These are phyloP conservation scores for Hirundichthys speculiger DNA, from an alignment of 2,113 vertebrate genomes.

Conservation along the genomic window DNA sequence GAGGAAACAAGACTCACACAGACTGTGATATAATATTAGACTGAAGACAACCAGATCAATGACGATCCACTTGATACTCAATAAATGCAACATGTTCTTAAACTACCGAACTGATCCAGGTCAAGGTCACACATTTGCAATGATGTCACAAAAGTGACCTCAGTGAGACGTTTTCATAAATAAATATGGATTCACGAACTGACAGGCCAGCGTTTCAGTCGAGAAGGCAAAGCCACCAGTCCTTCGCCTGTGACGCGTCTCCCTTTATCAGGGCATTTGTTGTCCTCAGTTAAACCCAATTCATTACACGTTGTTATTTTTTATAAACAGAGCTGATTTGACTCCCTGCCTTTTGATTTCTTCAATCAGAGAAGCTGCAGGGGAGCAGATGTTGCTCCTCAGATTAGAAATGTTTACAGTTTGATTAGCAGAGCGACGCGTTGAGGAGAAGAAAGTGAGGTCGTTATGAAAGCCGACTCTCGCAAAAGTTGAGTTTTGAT, in stretches of 20 bases:
- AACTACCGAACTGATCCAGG: slow-evolving; percentile 7
- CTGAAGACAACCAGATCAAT: slow-evolving; percentile 23
- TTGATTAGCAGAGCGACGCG: slow-evolving; percentile 24
- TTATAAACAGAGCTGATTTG: slow-evolving; percentile 12
- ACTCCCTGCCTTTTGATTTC: slow-evolving; percentile 7
- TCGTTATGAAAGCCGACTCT: too few species aligned
- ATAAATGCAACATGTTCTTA: slow-evolving; percentile 17
- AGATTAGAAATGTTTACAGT: slow-evolving; percentile 9
- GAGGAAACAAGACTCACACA: too few species aligned
- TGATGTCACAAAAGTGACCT: neutral
- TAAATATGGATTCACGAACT: neutral
- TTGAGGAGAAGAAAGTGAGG: neutral
- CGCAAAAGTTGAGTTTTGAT: neutral
- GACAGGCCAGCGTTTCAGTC: too few species aligned
- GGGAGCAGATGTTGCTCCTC: slow-evolving; percentile 28
- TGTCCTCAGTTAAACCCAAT: neutral
- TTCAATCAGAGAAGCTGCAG: slow-evolving; percentile 29
- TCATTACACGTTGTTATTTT: slow-evolving; percentile 3
- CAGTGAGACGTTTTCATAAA: neutral
- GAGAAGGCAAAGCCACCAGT: too few species aligned
- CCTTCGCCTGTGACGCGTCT: too few species aligned
- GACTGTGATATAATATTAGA: too few species aligned
- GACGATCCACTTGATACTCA: slow-evolving; percentile 12
- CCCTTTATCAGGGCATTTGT: too few species aligned
- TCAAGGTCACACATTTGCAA: slow-evolving; percentile 3